phyloP scores from a whole-genome alignment of 92 coral and sea anemone species.

The Bergia puertoricense region DNA sequence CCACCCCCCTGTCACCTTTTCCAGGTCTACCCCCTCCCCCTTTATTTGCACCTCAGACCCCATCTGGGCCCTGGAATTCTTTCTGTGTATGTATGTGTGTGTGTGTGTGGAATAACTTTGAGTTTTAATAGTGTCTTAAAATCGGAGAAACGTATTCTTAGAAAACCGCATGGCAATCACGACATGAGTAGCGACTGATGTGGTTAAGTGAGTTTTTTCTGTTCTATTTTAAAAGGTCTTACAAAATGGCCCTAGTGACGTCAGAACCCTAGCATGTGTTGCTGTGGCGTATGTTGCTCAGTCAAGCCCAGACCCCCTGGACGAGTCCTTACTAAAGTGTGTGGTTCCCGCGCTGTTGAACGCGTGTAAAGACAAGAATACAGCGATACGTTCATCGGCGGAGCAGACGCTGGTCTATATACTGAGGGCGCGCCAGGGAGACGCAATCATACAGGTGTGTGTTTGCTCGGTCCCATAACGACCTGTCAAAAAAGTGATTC shows the following conservation, averaged over 20 bases:
- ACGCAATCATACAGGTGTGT: slow-evolving; percentile 76
- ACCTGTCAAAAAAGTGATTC: no score
- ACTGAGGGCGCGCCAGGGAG: slow-evolving; percentile 73
- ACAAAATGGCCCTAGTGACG: slow-evolving; percentile 78
- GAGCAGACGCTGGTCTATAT: slow-evolving; percentile 81
- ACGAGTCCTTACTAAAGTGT: slow-evolving; percentile 61
- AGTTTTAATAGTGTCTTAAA: no score
- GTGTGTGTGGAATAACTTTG: no score
- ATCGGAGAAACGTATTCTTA: background rate
- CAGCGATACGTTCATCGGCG: slow-evolving; percentile 74
- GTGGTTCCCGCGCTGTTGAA: slow-evolving; percentile 73
- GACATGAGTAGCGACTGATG: background rate
- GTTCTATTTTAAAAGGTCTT: slow-evolving; percentile 56
- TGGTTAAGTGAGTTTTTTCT: background rate
- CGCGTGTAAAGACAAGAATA: slow-evolving; percentile 83
- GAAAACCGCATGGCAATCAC: background rate
- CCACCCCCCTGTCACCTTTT: no score
- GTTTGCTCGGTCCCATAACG: no score
- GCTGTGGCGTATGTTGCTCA: slow-evolving; percentile 75
- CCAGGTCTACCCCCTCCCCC: no score
- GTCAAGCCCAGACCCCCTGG: slow-evolving; percentile 65
- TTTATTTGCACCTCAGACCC: no score
- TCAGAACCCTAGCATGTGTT: slow-evolving; percentile 74
- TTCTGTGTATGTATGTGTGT: no score
- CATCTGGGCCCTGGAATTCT: no score